Evolutionary conservation across 92 coral and sea anemone species (phyloP).

Genomic region (Zoanthus solanderi): DNA sequence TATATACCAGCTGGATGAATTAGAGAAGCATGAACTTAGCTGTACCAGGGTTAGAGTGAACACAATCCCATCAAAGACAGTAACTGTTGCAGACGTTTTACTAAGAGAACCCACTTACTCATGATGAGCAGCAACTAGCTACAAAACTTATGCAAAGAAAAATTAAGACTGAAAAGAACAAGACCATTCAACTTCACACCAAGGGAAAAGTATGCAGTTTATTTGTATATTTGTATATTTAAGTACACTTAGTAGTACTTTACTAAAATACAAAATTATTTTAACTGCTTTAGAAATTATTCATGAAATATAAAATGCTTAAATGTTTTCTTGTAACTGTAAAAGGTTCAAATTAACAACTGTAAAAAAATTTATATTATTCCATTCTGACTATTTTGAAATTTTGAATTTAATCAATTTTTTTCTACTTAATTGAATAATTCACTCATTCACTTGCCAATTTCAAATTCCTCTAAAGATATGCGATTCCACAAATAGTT

Average conservation of each 20-base stretch:
- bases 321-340: not conserved
- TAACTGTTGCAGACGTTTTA: slow-evolving; percentile 7
- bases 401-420: not conserved
- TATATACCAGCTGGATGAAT: slow-evolving; percentile 37
- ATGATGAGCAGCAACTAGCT: slow-evolving; percentile 32
- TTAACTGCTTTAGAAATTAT: too few species aligned
- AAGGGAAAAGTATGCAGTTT: slow-evolving; percentile 33
- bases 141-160: slow-evolving; percentile 32
- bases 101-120: slow-evolving; percentile 17
- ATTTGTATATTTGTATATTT: not conserved
- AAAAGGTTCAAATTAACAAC: not conserved
- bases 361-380: not conserved
- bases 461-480: not conserved
- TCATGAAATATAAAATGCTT: not conserved
- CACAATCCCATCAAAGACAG: slow-evolving; percentile 12
- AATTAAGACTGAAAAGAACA: not conserved
- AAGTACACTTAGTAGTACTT: not conserved
- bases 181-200: slow-evolving; percentile 18
- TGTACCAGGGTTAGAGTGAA: slow-evolving; percentile 10
- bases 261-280: not conserved
- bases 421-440: not conserved
- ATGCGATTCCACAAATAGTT: not conserved
- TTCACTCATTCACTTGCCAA: not conserved
- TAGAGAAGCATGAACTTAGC: slow-evolving; percentile 10
- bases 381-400: not conserved